phyloP scores from a whole-genome alignment of 2,113 vertebrate genomes.

The Syngnathus floridae region DNA sequence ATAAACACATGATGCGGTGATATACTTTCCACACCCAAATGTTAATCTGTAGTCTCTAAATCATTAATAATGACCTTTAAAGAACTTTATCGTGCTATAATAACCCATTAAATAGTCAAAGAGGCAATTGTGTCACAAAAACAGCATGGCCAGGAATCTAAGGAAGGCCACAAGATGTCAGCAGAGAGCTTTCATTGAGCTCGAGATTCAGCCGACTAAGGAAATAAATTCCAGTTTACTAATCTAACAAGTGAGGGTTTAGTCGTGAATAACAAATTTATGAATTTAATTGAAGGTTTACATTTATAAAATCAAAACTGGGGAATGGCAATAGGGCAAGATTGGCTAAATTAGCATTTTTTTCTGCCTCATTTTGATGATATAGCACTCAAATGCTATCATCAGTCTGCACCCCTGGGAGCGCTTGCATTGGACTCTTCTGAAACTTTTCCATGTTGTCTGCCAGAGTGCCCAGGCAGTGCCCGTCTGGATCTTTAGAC shows the following conservation, averaged over 20 bases:
- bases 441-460: conserved; percentile 44
- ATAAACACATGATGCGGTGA: not conserved
- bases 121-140: too few species aligned
- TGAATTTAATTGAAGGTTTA: too few species aligned
- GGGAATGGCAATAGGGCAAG: too few species aligned
- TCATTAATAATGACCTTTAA: too few species aligned
- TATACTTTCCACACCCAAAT: not conserved
- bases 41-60: not conserved
- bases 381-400: conserved; percentile 4
- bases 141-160: not conserved
- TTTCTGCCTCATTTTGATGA: not conserved
- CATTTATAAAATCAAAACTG: not conserved
- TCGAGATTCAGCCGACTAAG: not conserved
- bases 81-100: too few species aligned
- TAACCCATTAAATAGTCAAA: too few species aligned
- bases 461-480: conserved; percentile 37
- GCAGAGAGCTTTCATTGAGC: not conserved
- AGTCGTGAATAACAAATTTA: too few species aligned
- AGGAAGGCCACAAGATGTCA: conserved; percentile 28
- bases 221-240: not conserved
- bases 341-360: too few species aligned
- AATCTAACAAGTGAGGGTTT: too few species aligned
- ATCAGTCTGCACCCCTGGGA: conserved; percentile 11
- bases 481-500: conserved; percentile 20
- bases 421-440: conserved; percentile 29